Conservation (phyloP, 2,113 vertebrate species). For the Fulmarus glacialis region DNA sequence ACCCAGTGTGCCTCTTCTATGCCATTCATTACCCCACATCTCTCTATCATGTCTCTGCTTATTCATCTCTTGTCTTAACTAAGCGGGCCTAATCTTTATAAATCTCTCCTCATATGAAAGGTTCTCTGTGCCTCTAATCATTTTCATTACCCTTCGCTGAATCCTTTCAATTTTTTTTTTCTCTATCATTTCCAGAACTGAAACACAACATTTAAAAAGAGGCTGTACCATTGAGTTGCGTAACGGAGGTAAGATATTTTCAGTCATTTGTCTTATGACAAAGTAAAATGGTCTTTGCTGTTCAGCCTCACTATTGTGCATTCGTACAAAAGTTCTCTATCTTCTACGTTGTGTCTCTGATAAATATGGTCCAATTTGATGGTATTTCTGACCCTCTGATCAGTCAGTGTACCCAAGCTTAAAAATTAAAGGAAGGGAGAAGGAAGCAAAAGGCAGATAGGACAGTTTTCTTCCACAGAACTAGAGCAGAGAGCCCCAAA, state of each 20-base stretch:
- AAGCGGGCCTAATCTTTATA: conserved; percentile 29
- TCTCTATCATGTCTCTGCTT: conserved; percentile 6
- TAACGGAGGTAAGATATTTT: not conserved
- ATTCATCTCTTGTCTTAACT: conserved; percentile 54
- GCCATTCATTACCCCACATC: conserved; percentile 9
- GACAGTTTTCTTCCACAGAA: not conserved
- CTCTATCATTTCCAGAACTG: conserved; percentile 1
- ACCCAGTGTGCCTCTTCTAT: not conserved
- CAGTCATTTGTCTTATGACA: not conserved
- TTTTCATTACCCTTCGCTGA: conserved; percentile 41
- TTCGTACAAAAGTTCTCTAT: not conserved
- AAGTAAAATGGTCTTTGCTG: not conserved
- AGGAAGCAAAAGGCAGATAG: not conserved
- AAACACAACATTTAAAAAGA: conserved; percentile 18
- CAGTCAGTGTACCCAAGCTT: not conserved
- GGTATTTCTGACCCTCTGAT: not conserved
- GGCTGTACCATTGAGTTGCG: not conserved
- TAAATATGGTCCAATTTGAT: not conserved
- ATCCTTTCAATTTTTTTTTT: not conserved
- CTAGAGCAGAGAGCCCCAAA: not conserved
- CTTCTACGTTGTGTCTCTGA: not conserved
- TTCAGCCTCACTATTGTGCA: not conserved
- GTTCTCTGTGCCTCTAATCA: not conserved
- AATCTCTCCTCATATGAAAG: conserved; percentile 29
- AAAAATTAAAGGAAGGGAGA: not conserved